Conservation (phyloP, 2,797 vertebrate genomes). For the Garrulus glandarius region DNA sequence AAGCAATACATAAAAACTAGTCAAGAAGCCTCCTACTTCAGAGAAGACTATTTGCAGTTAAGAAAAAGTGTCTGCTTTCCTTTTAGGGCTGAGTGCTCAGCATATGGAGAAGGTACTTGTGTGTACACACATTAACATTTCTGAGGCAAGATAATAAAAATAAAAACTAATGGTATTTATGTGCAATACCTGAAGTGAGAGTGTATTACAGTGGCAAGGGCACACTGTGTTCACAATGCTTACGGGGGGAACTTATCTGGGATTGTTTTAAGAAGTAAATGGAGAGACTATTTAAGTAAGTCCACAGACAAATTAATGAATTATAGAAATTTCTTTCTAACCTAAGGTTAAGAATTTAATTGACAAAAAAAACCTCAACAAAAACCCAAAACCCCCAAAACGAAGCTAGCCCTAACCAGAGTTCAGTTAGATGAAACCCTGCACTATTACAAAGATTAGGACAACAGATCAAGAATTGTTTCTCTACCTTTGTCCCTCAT, state of each 20-base stretch:
- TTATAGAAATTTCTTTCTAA: neutral
- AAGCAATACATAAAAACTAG: neutral
- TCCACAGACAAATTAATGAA: neutral
- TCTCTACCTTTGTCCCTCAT: neutral
- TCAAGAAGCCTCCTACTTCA: neutral
- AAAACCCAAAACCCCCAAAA: neutral
- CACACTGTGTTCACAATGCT: neutral
- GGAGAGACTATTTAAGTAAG: neutral
- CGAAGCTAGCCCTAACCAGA: neutral
- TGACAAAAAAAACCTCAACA: neutral
- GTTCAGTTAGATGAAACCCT: neutral
- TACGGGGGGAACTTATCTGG: neutral
- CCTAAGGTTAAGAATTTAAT: neutral
- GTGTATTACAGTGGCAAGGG: neutral
- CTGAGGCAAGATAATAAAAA: neutral
- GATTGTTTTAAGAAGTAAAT: neutral
- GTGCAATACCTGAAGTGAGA: neutral
- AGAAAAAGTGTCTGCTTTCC: neutral
- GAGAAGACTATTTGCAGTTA: neutral
- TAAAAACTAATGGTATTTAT: neutral
- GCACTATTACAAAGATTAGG: neutral
- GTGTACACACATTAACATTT: neutral
- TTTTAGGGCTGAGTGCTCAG: neutral
- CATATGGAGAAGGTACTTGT: neutral
- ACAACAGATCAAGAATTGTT: neutral